phyloP scores from a whole-genome alignment of 2,888 invertebrate genomes.

The Pristionchus entomophagus region DNA sequence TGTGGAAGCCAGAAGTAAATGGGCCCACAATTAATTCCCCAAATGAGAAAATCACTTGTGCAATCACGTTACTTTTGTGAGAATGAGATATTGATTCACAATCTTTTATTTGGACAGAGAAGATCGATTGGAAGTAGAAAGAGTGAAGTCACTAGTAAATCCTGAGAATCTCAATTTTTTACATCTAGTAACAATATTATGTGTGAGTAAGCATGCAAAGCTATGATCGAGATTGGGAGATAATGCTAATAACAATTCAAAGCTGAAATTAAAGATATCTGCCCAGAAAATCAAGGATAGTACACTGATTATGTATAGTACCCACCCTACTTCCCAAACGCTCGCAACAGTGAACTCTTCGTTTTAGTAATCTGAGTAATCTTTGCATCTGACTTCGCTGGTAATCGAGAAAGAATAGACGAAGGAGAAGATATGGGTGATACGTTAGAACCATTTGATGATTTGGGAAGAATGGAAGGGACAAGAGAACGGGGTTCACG shows the following conservation, averaged over 20 bases:
- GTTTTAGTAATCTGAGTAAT: background rate
- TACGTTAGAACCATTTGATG: conserved; percentile 15
- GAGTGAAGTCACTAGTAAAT: background rate
- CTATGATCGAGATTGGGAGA: background rate
- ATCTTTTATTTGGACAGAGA: background rate
- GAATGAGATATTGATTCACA: too few relatives aligned
- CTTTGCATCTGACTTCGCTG: background rate
- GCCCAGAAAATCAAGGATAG: background rate
- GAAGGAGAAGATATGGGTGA: conserved; percentile 4
- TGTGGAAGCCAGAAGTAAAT: too few relatives aligned
- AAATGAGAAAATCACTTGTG: too few relatives aligned
- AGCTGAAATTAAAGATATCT: background rate
- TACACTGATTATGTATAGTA: background rate
- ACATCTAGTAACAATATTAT: background rate
- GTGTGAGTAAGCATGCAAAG: background rate
- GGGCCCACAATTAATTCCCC: too few relatives aligned
- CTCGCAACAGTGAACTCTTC: conserved; percentile 7
- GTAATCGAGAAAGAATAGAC: background rate
- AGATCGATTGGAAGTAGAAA: background rate
- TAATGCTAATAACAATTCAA: background rate
- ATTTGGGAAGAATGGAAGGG: background rate
- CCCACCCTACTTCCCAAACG: background rate
- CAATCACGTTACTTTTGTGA: too few relatives aligned
- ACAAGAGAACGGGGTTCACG: too few relatives aligned
- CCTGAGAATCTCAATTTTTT: background rate